phyloP scores from a whole-genome alignment of 2,888 invertebrate species.

The Callinectes sapidus region DNA sequence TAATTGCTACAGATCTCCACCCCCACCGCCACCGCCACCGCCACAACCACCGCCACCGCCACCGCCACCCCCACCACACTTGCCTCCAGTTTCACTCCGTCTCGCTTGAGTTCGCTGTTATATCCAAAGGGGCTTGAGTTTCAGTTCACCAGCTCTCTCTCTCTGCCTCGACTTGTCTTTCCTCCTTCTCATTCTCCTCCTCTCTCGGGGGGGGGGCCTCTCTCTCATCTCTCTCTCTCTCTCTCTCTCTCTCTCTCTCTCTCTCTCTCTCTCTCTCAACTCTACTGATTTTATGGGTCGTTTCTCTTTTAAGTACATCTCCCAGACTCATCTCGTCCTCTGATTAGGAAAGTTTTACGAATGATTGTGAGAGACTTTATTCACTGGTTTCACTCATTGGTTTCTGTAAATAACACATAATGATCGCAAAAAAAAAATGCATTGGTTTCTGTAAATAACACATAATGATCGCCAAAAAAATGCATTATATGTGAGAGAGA shows the following conservation, averaged over 20 bases:
- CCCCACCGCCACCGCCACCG: too few species aligned
- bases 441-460: background rate
- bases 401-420: background rate
- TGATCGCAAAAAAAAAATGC: background rate
- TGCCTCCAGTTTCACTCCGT: too few species aligned
- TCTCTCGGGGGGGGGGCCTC: too few species aligned
- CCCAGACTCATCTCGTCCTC: background rate
- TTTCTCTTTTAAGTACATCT: background rate
- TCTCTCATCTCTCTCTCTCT: slow-evolving; percentile 23
- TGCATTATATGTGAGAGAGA: background rate
- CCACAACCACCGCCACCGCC: too few species aligned
- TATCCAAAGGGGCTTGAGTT: background rate
- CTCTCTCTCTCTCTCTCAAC: slow-evolving; percentile 15
- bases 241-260: slow-evolving; percentile 42
- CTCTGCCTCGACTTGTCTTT: too few species aligned
- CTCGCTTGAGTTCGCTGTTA: too few species aligned
- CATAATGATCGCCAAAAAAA: background rate
- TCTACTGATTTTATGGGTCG: background rate
- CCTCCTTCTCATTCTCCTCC: too few species aligned
- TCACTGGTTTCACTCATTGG: background rate
- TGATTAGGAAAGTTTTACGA: background rate
- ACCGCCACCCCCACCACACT: too few species aligned
- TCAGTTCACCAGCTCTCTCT: background rate
- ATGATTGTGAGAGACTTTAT: background rate
- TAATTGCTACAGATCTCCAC: background rate